These are phyloP conservation scores for Drosophila simulans DNA, from an alignment of 1,140 invertebrate species.

Conservation along the genomic window DNA sequence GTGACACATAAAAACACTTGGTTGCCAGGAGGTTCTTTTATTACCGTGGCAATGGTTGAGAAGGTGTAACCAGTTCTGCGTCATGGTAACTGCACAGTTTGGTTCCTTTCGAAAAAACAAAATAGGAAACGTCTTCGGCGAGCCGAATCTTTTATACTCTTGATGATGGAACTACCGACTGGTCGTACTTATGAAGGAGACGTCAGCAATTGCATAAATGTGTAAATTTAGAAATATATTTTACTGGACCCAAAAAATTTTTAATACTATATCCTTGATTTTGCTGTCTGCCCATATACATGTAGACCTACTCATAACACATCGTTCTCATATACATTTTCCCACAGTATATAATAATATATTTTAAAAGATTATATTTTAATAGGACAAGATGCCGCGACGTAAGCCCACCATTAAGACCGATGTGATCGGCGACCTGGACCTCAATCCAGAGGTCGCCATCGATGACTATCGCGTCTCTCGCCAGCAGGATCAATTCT, in stretches of 20 bases:
- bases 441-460: constrained; percentile 64
- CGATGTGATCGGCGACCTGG: constrained; percentile 73
- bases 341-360: constrained; percentile 1
- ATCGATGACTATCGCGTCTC: constrained; percentile 62
- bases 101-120: neutral
- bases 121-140: no score
- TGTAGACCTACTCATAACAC: neutral
- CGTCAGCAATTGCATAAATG: no score
- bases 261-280: neutral
- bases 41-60: constrained; percentile 18
- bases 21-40: constrained; percentile 32
- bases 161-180: no score
- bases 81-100: neutral
- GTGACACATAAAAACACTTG: constrained; percentile 19
- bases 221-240: no score
- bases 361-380: neutral
- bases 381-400: constrained; percentile 62
- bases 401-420: constrained; percentile 65
- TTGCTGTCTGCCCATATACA: neutral
- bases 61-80: neutral
- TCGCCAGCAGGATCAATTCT: constrained; percentile 61
- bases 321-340: neutral
- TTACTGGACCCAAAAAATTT: no score
- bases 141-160: no score
- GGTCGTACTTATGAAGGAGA: no score